Percentiles rank a stretch among this genome's conserved stretches.
Evolutionary conservation across 2,113 vertebrate species (phyloP).

Genomic region (Toxotes jaculatrix): DNA sequence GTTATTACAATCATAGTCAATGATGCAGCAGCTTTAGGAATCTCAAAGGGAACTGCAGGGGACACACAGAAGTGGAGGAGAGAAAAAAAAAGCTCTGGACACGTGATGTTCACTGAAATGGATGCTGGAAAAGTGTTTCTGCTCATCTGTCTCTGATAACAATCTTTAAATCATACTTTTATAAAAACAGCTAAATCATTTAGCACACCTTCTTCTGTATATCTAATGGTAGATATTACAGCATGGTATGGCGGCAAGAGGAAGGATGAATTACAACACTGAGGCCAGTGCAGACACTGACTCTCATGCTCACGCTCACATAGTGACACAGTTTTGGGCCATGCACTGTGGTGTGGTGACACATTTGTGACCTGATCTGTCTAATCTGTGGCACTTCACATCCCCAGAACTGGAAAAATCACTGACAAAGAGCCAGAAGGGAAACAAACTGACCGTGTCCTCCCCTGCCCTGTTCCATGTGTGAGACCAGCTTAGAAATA

Average conservation of each 20-base stretch:
- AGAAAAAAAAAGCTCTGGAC: constrained; percentile 3
- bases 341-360: neutral
- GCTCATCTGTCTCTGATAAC: neutral
- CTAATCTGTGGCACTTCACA: neutral
- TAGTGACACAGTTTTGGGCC: neutral
- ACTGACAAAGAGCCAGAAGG: constrained; percentile 15
- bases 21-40: constrained; percentile 42
- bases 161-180: constrained; percentile 3
- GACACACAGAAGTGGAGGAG: neutral
- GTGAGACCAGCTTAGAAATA: constrained; percentile 1
- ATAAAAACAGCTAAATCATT: neutral
- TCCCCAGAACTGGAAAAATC: constrained; percentile 45
- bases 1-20: constrained; percentile 69
- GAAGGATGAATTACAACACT: constrained; percentile 22
- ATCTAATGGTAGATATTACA: neutral
- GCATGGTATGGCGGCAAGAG: constrained; percentile 22
- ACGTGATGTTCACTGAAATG: neutral
- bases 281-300: neutral
- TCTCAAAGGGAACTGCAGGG: constrained; percentile 17
- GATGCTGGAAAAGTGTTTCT: neutral
- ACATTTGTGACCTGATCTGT: constrained; percentile 15
- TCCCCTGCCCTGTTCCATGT: neutral
- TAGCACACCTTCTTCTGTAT: neutral
- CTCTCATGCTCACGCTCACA: constrained; percentile 4
- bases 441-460: neutral